phyloP scores from a whole-genome alignment of 2,113 vertebrate genomes.

The Syrmaticus mikado region DNA sequence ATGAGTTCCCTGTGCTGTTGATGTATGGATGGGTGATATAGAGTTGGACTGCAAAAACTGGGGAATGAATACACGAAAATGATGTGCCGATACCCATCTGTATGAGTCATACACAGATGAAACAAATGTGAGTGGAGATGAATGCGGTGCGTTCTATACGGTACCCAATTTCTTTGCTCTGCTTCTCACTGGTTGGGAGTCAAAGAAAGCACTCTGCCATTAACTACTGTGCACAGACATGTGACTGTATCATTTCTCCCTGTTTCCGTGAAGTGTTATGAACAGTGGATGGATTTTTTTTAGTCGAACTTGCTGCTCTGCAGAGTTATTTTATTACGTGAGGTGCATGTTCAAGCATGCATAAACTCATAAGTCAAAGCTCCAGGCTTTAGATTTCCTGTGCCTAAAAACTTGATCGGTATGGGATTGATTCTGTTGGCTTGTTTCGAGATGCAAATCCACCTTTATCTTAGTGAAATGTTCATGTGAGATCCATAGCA shows the following conservation, averaged over 20 bases:
- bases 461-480: not conserved
- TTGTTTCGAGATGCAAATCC: conserved; percentile 2
- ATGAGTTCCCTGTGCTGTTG: not conserved
- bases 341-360: not conserved
- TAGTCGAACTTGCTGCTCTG: not conserved
- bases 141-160: not conserved
- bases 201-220: not conserved
- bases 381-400: not conserved
- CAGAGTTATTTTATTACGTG: not conserved
- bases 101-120: not conserved
- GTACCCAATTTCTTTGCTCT: not conserved
- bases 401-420: not conserved
- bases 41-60: not conserved
- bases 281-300: not conserved
- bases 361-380: not conserved
- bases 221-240: not conserved
- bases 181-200: not conserved
- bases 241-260: not conserved
- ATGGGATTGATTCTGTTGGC: not conserved
- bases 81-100: not conserved
- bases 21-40: not conserved
- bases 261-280: not conserved
- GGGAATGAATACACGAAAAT: not conserved
- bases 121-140: not conserved
- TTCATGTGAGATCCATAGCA: not conserved